phyloP scores from a whole-genome alignment of 1,140 invertebrate species.

The Procambarus virginalis region DNA sequence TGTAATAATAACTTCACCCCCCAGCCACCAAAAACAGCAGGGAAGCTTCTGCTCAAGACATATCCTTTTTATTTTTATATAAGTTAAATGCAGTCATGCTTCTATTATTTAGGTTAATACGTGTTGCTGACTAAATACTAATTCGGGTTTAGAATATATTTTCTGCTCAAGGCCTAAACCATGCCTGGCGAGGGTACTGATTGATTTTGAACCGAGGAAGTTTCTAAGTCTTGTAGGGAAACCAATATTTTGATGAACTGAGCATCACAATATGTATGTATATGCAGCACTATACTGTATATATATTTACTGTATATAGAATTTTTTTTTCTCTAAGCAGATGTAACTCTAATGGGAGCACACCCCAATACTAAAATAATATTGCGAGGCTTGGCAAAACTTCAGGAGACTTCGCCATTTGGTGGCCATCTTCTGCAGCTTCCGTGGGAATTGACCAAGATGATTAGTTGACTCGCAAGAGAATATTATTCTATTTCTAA shows the following conservation, averaged over 20 bases:
- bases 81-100: neutral
- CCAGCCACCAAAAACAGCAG: constrained; percentile 32
- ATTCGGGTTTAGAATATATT: constrained; percentile 40
- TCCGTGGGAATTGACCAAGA: neutral
- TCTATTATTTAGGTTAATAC: constrained; percentile 33
- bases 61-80: constrained; percentile 24
- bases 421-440: neutral
- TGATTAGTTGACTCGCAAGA: neutral
- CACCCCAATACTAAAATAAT: neutral
- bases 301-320: neutral
- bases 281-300: neutral
- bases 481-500: neutral
- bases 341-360: neutral
- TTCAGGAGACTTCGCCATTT: neutral
- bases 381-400: neutral
- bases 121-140: constrained; percentile 28
- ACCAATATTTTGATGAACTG: neutral
- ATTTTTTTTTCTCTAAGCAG: neutral
- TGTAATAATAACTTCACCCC: constrained; percentile 30
- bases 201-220: neutral
- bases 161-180: constrained; percentile 31
- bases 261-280: neutral
- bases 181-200: neutral
- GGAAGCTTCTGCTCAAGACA: constrained; percentile 47
- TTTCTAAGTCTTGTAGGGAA: neutral